phyloP scores from a whole-genome alignment of 2,113 vertebrate genomes.

The Brachyistius frenatus region DNA sequence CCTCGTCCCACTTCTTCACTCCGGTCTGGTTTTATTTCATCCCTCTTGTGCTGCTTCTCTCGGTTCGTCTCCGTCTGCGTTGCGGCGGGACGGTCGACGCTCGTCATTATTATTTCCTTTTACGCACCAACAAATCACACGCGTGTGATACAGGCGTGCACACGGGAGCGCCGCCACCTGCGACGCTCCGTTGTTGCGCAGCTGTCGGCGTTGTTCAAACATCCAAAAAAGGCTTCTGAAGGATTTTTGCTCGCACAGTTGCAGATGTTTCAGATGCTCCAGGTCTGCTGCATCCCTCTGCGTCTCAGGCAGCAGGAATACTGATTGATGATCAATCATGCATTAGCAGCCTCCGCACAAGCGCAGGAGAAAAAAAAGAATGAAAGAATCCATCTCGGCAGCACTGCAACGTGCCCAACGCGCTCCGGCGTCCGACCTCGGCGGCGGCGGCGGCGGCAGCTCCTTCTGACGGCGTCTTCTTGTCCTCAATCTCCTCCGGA shows the following conservation, averaged over 20 bases:
- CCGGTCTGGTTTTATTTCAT: background rate
- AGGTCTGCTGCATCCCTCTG: slow-evolving; percentile 1
- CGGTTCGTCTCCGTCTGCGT: background rate
- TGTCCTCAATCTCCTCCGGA: background rate
- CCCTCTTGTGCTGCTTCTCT: background rate
- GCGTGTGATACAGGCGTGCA: background rate
- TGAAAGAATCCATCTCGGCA: slow-evolving; percentile 27
- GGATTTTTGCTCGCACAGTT: slow-evolving; percentile 1
- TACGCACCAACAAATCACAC: background rate
- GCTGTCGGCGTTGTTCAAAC: background rate
- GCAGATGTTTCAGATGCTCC: slow-evolving; percentile 38
- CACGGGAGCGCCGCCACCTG: background rate
- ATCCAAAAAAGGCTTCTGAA: background rate
- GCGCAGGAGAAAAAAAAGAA: background rate
- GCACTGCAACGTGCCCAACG: slow-evolving; percentile 9
- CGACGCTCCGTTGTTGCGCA: background rate
- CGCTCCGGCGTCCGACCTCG: slow-evolving; percentile 5
- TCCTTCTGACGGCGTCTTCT: background rate
- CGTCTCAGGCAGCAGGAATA: slow-evolving; percentile 40
- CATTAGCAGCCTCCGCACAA: slow-evolving; percentile 39
- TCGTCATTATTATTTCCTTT: background rate
- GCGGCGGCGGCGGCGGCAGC: background rate
- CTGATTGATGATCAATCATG: slow-evolving; percentile 63
- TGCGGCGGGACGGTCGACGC: background rate
- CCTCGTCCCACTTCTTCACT: background rate